Evolutionary conservation across 2,113 vertebrate genomes (phyloP).

Genomic region (Callospermophilus lateralis): DNA sequence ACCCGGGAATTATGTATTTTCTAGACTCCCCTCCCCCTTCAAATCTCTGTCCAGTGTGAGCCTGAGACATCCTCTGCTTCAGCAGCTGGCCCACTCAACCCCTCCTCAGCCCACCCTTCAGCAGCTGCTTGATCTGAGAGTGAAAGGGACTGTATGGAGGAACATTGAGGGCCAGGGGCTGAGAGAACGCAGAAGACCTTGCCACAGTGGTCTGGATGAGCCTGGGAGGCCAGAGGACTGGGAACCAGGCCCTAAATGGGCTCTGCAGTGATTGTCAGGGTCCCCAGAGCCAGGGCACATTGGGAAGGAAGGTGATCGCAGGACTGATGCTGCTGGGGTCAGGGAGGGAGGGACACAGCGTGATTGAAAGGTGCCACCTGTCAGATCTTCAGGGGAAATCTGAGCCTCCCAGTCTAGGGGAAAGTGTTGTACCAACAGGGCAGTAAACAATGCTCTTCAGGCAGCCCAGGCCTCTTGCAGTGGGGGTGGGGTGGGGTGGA

Average conservation of each 20-base stretch:
- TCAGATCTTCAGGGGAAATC: slow-evolving; percentile 76
- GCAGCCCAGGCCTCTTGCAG: background rate
- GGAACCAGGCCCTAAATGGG: background rate
- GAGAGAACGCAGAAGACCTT: background rate
- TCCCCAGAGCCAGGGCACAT: background rate
- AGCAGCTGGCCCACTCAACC: slow-evolving; percentile 33
- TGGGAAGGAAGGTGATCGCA: background rate
- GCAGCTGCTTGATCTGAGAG: slow-evolving; percentile 60
- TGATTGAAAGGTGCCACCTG: slow-evolving; percentile 86
- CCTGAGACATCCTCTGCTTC: background rate
- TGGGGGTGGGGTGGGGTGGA: background rate
- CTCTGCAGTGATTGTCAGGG: background rate
- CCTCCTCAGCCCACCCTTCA: background rate
- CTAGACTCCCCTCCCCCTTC: background rate
- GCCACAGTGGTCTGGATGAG: background rate
- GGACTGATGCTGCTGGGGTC: background rate
- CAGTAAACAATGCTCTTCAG: slow-evolving; percentile 82
- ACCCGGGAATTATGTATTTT: background rate
- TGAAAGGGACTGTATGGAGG: background rate
- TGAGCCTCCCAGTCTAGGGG: slow-evolving; percentile 68
- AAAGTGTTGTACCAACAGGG: slow-evolving; percentile 83
- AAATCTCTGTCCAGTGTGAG: background rate
- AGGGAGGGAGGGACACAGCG: background rate
- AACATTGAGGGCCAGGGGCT: background rate
- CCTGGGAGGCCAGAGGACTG: background rate